Percentiles rank a stretch among this genome's conserved stretches.
phyloP scores from a whole-genome alignment of 2,797 vertebrate species.

The Paramormyrops hopkinsi region DNA sequence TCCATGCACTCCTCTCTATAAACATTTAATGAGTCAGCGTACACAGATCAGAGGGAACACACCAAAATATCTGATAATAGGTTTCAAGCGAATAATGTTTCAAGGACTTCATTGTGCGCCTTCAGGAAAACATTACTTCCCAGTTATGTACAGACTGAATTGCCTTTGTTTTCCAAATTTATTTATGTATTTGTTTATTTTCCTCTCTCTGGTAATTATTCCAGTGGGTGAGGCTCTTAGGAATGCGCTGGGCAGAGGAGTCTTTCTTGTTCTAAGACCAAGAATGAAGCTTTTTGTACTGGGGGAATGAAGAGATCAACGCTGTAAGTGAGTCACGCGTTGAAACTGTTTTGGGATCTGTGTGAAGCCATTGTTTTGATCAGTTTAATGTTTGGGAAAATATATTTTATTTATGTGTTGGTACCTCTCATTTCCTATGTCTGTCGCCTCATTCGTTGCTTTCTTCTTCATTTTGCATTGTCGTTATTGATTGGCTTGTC shows the following conservation, averaged over 20 bases:
- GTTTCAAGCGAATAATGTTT: constrained; percentile 41
- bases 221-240: constrained; percentile 24
- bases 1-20: constrained; percentile 33
- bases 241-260: constrained; percentile 27
- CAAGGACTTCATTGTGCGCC: constrained; percentile 33
- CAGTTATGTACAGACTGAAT: constrained; percentile 28
- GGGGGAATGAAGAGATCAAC: background rate
- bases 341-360: background rate
- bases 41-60: constrained; percentile 35
- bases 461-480: background rate
- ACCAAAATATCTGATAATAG: constrained; percentile 42
- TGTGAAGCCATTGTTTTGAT: background rate
- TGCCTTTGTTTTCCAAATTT: constrained; percentile 34
- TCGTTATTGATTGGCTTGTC: background rate
- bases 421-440: background rate
- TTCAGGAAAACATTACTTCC: constrained; percentile 40
- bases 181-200: constrained; percentile 19
- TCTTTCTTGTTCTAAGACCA: constrained; percentile 7
- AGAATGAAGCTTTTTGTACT: constrained; percentile 15
- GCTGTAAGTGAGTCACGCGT: background rate
- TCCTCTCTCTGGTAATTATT: constrained; percentile 22
- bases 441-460: background rate
- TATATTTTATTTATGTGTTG: background rate
- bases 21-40: constrained; percentile 46
- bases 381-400: background rate